These are phyloP conservation scores for Percopsis omiscomaycus DNA, from an alignment of 2,797 vertebrate genomes.

Conservation along the genomic window DNA sequence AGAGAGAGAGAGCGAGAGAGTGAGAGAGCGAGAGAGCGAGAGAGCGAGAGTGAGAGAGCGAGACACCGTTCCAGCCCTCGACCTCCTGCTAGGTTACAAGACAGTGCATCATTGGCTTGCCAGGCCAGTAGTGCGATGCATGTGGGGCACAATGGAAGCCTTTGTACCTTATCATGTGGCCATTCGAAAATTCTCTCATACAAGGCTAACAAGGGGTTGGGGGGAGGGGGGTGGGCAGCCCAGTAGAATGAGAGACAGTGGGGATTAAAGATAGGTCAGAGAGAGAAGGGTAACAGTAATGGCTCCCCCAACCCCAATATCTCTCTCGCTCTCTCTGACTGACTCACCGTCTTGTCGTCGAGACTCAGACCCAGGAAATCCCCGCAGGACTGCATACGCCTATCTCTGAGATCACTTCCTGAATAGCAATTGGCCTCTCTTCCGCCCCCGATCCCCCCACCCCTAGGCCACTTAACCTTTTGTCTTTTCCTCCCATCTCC, in stretches of 20 bases:
- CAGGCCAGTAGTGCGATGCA: constrained; percentile 72
- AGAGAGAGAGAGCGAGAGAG: constrained; percentile 21
- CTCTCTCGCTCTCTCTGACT: constrained; percentile 37
- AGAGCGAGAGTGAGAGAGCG: constrained; percentile 12
- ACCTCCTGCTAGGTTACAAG: constrained; percentile 68
- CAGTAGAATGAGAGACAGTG: neutral
- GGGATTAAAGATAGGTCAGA: too few species aligned
- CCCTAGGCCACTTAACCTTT: constrained; percentile 26
- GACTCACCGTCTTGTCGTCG: constrained; percentile 18
- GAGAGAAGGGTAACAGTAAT: too few species aligned
- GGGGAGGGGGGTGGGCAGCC: constrained; percentile 24
- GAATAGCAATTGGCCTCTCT: constrained; percentile 12
- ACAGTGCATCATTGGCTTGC: constrained; percentile 69
- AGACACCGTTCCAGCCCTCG: constrained; percentile 26
- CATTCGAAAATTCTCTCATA: constrained; percentile 65
- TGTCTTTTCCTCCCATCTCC: constrained; percentile 20
- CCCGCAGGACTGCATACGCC: constrained; percentile 35
- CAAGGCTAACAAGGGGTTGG: constrained; percentile 36
- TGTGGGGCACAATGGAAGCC: constrained; percentile 76
- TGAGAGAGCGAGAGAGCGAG: neutral
- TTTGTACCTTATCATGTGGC: constrained; percentile 79
- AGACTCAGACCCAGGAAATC: constrained; percentile 36
- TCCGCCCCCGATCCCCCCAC: constrained; percentile 1
- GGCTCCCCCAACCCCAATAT: too few species aligned
- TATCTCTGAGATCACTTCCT: constrained; percentile 46